Evolutionary conservation across 1,140 invertebrate species (phyloP).

Genomic region (Nomia melanderi): DNA sequence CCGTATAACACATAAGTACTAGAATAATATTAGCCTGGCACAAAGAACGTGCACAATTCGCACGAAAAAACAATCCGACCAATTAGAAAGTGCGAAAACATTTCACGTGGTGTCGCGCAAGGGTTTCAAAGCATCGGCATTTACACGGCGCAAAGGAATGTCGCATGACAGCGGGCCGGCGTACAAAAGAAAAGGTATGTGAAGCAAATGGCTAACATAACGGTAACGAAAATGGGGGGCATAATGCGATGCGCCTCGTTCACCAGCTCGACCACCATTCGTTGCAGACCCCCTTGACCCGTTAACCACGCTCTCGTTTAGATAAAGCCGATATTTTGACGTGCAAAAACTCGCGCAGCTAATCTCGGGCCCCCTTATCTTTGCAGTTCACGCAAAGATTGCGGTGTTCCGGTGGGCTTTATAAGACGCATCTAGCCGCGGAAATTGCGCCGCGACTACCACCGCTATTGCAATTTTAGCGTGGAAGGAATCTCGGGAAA

Average conservation of each 20-base stretch:
- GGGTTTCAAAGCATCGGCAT: not conserved
- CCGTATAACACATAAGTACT: too few species aligned
- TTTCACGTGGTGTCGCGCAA: not conserved
- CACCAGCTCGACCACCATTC: conserved; percentile 14
- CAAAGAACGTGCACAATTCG: too few species aligned
- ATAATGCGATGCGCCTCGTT: conserved; percentile 56
- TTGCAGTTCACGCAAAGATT: conserved; percentile 38
- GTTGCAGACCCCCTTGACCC: not conserved
- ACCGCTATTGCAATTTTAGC: not conserved
- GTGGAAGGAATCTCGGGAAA: not conserved
- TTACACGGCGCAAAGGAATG: too few species aligned
- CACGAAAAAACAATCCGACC: too few species aligned
- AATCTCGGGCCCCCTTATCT: conserved; percentile 54
- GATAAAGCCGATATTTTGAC: conserved; percentile 58
- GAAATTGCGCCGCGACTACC: conserved; percentile 5
- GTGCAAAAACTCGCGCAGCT: conserved; percentile 52
- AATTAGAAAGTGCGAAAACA: too few species aligned
- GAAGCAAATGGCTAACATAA: conserved; percentile 43
- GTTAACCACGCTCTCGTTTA: conserved; percentile 53
- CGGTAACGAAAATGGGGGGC: conserved; percentile 43
- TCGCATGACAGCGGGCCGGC: not conserved
- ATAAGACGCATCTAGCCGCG: conserved; percentile 12
- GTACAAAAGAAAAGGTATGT: not conserved
- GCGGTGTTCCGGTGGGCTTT: not conserved
- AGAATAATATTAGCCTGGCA: too few species aligned